These are phyloP conservation scores for Calephelis virginiensis DNA, from an alignment of 1,140 invertebrate genomes.

Conservation along the genomic window DNA sequence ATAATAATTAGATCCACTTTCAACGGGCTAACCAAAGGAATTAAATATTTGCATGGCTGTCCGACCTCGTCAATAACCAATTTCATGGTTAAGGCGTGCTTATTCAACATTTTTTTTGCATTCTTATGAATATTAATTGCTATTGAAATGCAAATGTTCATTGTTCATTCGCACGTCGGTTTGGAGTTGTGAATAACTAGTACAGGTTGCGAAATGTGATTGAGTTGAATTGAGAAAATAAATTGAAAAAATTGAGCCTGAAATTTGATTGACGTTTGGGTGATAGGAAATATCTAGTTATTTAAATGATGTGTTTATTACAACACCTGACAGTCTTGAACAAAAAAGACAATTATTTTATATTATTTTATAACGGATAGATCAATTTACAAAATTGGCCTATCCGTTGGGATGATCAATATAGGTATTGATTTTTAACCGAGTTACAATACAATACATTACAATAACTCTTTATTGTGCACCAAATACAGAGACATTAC, in stretches of 20 bases:
- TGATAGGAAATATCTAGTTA: background rate
- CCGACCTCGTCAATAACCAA: slow-evolving; percentile 9
- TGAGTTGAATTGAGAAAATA: background rate
- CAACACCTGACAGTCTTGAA: no score
- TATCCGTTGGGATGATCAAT: no score
- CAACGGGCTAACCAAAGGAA: background rate
- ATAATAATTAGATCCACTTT: slow-evolving; percentile 8
- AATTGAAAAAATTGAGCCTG: background rate
- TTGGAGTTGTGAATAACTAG: background rate
- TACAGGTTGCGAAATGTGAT: background rate
- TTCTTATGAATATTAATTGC: slow-evolving; percentile 11
- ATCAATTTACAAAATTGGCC: no score
- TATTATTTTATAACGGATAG: no score
- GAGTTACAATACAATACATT: no score
- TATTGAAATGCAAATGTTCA: background rate
- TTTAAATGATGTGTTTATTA: no score
- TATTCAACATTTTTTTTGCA: slow-evolving; percentile 5
- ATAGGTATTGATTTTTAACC: no score
- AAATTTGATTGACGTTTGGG: background rate
- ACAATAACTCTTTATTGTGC: no score
- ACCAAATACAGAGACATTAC: no score
- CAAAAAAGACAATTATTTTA: no score
- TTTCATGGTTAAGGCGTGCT: slow-evolving; percentile 6
- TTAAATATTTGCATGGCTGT: slow-evolving; percentile 4
- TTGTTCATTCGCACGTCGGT: slow-evolving; percentile 3